phyloP scores from a whole-genome alignment of 2,888 invertebrate species.

The Trypoxylon attenuatum region DNA sequence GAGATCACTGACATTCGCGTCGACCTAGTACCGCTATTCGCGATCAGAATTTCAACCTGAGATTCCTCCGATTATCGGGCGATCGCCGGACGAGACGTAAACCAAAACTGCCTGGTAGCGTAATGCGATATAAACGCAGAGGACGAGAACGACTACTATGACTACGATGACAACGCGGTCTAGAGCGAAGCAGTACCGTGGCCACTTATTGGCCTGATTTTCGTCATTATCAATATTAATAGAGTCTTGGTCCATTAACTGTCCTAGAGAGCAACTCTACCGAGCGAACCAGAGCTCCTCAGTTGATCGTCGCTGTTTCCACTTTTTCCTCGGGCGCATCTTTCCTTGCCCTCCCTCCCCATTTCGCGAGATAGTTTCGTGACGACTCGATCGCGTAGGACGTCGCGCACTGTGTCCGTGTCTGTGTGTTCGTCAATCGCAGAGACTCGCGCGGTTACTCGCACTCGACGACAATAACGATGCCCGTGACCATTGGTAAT shows the following conservation, averaged over 20 bases:
- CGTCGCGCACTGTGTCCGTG: no score
- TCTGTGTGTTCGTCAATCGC: no score
- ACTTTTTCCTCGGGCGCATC: conserved; percentile 25
- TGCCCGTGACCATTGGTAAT: no score
- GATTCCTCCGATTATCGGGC: neutral
- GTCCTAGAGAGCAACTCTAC: conserved; percentile 36
- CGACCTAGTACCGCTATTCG: no score
- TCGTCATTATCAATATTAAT: conserved; percentile 62
- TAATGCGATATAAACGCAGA: conserved; percentile 34
- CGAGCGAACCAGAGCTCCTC: conserved; percentile 25
- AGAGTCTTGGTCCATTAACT: conserved; percentile 59
- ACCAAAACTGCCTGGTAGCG: conserved; percentile 13
- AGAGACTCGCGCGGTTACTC: no score
- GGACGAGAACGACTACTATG: no score
- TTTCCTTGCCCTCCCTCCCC: neutral
- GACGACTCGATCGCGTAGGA: no score
- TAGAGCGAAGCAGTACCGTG: conserved; percentile 40
- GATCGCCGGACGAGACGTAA: conserved; percentile 1
- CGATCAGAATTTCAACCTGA: neutral
- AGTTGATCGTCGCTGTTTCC: conserved; percentile 22
- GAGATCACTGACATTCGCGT: no score
- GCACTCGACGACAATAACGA: no score
- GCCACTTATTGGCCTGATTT: conserved; percentile 64
- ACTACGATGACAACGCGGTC: no score
- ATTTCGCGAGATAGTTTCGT: no score